phyloP scores from a whole-genome alignment of 2,888 invertebrate species.

The Hyposoter didymator region DNA sequence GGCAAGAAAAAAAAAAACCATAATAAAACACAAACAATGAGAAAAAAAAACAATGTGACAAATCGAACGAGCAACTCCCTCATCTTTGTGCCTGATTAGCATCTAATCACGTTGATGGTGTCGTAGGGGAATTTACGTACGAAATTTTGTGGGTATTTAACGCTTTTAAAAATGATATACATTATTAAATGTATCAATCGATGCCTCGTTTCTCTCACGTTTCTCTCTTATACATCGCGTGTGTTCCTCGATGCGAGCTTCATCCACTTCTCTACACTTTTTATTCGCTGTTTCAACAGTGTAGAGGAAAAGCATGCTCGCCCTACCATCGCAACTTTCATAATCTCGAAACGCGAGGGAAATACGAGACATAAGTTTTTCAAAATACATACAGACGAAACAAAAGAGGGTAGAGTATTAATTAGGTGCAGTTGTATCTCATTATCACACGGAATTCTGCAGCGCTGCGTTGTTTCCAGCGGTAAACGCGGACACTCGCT shows the following conservation, averaged over 20 bases:
- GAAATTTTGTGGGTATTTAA: constrained; percentile 55
- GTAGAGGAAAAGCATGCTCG: background rate
- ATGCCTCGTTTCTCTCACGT: constrained; percentile 7
- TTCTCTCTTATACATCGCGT: background rate
- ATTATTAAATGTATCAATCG: background rate
- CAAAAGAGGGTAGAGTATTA: constrained; percentile 30
- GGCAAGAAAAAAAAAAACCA: constrained; percentile 51
- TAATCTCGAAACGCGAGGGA: constrained; percentile 1
- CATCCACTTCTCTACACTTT: background rate
- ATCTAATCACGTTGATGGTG: constrained; percentile 65
- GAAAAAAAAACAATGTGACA: constrained; percentile 4
- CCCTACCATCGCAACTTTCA: background rate
- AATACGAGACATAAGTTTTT: background rate
- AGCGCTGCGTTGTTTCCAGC: constrained; percentile 83
- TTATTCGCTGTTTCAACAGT: constrained; percentile 5
- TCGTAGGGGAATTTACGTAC: constrained; percentile 42
- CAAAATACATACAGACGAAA: constrained; percentile 9
- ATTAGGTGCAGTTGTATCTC: constrained; percentile 56
- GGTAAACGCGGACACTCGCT: constrained; percentile 72
- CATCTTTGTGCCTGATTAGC: constrained; percentile 65
- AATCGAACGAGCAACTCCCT: constrained; percentile 44
- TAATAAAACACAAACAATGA: background rate
- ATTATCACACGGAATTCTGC: constrained; percentile 75
- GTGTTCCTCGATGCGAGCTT: background rate
- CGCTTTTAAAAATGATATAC: constrained; percentile 25